These are phyloP conservation scores for Malacoctenus gilli DNA, from an alignment of 2,797 vertebrate genomes.

Conservation along the genomic window DNA sequence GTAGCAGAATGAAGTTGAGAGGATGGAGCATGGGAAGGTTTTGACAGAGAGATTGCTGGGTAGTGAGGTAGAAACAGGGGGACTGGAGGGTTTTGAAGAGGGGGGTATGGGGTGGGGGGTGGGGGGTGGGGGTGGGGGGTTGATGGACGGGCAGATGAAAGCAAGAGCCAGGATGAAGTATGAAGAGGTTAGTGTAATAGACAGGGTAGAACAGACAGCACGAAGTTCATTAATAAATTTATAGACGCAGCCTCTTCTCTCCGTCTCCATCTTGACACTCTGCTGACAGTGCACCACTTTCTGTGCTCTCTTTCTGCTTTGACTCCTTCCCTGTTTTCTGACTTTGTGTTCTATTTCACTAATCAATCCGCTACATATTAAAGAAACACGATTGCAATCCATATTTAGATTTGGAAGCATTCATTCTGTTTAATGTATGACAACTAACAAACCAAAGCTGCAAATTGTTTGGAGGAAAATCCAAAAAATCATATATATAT, in stretches of 20 bases:
- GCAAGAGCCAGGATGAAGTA: conserved; percentile 47
- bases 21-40: conserved; percentile 64
- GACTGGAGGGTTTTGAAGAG: conserved; percentile 37
- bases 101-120: conserved; percentile 25
- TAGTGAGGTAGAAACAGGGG: conserved; percentile 39
- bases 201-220: conserved; percentile 37
- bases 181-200: conserved; percentile 48
- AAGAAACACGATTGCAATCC: too few species aligned
- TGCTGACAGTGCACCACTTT: conserved; percentile 44
- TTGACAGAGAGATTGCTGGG: conserved; percentile 43
- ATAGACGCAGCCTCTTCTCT: conserved; percentile 24
- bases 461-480: too few species aligned
- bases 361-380: too few species aligned
- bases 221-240: conserved; percentile 50
- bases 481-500: too few species aligned
- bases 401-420: too few species aligned
- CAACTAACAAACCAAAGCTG: too few species aligned
- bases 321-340: neutral
- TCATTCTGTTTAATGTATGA: too few species aligned
- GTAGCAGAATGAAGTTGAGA: conserved; percentile 43
- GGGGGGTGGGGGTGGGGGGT: too few species aligned
- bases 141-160: conserved; percentile 58
- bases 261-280: conserved; percentile 26
- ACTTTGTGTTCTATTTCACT: neutral
- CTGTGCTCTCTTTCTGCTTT: conserved; percentile 21